Evolutionary conservation across 2,113 vertebrate genomes (phyloP), one percentile per base, ranked within the genome.

Genomic region (Platichthys stellatus): DNA sequence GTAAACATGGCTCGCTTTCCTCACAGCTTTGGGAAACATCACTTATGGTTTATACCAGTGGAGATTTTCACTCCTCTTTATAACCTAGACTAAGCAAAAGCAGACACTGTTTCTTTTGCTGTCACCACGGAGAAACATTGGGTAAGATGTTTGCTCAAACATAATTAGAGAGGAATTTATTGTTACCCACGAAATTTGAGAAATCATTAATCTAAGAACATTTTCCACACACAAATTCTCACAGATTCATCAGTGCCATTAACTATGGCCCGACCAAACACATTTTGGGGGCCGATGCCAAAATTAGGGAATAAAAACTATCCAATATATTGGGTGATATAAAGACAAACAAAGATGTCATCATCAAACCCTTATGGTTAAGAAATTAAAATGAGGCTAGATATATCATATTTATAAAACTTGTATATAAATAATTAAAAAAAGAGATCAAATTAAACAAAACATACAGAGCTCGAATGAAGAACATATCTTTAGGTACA

Each of bases 21-120:
- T 81, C 78, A 40, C 74, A 60, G 58, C 80, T 73, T 83, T 47
- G 83, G 72, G 78, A 83, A 43, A 81, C 82, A 83, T 84, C 67
- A 76, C 77, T 90, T 86, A 73, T 86, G 78, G 80, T 74, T 85
- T 82, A 76, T 69, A 80, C 60, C 86, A 82, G 73, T 79, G 63
- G 26, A 80, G 64, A 80, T 85, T 84, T 91, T 87, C 76, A 75
- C 84, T 67, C 76, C 85, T 87, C 73, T 78, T 78, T 82, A 72
- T 58, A 81, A 70, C 38, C 20, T 63, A 84, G 77, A 85, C 84
- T 85, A 89, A 88, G 78, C 74, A 86, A 74, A 84, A 85, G 77
- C 80, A 88, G 75, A 84, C 66, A 80, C 67, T 61, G 78, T 80
- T 81, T 80, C 64, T 84, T 81, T 86, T 79, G 21, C 60, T 53